These are phyloP conservation scores for Anagyrus pseudococci DNA, from an alignment of 2,888 invertebrate species.

Conservation along the genomic window DNA sequence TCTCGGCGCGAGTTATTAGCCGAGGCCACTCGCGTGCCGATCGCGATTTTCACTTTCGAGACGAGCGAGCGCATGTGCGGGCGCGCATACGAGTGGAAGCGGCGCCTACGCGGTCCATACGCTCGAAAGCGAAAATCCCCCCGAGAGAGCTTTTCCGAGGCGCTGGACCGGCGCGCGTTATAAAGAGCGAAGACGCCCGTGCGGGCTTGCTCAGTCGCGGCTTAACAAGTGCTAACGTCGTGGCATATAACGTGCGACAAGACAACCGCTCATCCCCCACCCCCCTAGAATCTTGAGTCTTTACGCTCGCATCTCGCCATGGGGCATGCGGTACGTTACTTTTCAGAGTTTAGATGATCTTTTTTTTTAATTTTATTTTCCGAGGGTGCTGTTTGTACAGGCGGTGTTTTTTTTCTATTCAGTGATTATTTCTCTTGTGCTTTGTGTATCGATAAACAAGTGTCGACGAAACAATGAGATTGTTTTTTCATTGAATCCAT, in stretches of 20 bases:
- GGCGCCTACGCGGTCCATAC: constrained; percentile 4
- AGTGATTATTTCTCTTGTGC: not conserved
- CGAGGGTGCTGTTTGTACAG: not conserved
- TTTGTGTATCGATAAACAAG: not conserved
- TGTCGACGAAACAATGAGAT: too few relatives aligned
- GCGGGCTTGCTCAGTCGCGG: constrained; percentile 44
- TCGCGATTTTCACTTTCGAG: constrained; percentile 42
- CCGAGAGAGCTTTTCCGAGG: constrained; percentile 35
- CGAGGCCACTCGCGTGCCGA: not conserved
- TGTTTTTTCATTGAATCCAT: too few relatives aligned
- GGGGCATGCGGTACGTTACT: constrained; percentile 50
- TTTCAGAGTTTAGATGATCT: not conserved
- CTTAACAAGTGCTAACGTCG: constrained; percentile 1
- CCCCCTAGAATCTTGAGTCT: too few relatives aligned
- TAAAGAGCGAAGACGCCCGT: constrained; percentile 48
- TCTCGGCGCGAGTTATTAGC: too few relatives aligned
- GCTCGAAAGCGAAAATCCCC: constrained; percentile 31
- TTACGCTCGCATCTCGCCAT: constrained; percentile 40
- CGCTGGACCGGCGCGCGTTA: constrained; percentile 43
- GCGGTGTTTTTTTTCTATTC: not conserved
- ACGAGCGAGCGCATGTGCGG: constrained; percentile 32
- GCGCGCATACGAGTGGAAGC: constrained; percentile 25
- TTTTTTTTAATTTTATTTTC: constrained; percentile 6
- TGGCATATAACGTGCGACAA: too few relatives aligned
- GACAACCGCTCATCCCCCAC: too few relatives aligned